Percentiles rank a stretch among this genome's conserved stretches.
phyloP scores from a whole-genome alignment of 2,888 invertebrate species.

The Eupelmus urozonus region DNA sequence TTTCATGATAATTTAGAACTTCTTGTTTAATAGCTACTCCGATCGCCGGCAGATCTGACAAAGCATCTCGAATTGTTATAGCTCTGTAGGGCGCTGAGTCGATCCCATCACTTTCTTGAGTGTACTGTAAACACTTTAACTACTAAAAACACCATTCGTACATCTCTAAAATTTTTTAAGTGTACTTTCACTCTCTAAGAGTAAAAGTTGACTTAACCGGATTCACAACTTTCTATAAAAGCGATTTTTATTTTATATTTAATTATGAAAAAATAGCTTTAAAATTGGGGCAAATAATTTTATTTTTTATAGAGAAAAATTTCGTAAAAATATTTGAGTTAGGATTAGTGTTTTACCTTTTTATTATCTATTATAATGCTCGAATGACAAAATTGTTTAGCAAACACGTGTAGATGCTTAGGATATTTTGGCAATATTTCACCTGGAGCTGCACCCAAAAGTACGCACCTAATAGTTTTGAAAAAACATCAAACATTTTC shows the following conservation, averaged over 20 bases:
- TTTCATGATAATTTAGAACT: constrained; percentile 85
- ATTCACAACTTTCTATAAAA: constrained; percentile 11
- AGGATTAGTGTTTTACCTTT: constrained; percentile 76
- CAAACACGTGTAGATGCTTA: constrained; percentile 88
- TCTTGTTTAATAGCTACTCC: constrained; percentile 84
- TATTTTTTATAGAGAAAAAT: no score
- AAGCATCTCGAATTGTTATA: constrained; percentile 88
- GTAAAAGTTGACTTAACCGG: background rate
- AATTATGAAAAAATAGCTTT: no score
- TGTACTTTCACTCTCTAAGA: no score
- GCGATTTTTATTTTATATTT: no score
- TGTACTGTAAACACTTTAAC: constrained; percentile 64
- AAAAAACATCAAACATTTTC: constrained; percentile 10
- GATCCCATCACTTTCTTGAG: constrained; percentile 81
- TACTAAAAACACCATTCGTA: no score
- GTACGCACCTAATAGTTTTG: constrained; percentile 80
- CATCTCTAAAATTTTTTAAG: no score
- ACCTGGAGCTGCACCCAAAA: constrained; percentile 90
- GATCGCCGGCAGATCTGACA: constrained; percentile 88
- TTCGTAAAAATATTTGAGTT: no score
- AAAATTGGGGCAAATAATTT: background rate
- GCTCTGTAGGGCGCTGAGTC: constrained; percentile 87
- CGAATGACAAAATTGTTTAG: constrained; percentile 82
- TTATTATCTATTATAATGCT: constrained; percentile 81
- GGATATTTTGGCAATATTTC: constrained; percentile 86